Percentiles rank a stretch among this genome's conserved stretches.
Evolutionary conservation across 2,797 vertebrate genomes (phyloP).

Genomic region (Enteromius fasciolatus): DNA sequence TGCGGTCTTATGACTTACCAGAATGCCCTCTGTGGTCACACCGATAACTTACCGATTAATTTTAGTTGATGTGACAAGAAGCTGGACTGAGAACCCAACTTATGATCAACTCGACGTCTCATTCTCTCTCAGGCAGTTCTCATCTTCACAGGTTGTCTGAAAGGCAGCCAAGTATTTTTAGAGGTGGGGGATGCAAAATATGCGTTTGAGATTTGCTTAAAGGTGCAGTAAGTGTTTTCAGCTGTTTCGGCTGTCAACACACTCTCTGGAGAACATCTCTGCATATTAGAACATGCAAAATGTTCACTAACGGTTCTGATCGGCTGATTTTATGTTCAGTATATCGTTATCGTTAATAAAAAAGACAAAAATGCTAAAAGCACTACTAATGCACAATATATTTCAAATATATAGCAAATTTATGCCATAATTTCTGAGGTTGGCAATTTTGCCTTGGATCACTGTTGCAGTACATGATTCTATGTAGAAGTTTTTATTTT

Average conservation of each 20-base stretch:
- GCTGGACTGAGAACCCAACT: neutral
- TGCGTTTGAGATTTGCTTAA: conserved; percentile 1
- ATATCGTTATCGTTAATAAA: too few relatives aligned
- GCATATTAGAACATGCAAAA: neutral
- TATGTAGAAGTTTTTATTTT: neutral
- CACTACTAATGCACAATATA: neutral
- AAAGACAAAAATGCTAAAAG: too few relatives aligned
- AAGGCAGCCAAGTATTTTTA: neutral
- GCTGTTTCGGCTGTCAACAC: neutral
- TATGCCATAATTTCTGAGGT: too few relatives aligned
- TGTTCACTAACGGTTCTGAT: neutral
- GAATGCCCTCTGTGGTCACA: neutral
- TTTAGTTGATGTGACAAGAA: conserved; percentile 41
- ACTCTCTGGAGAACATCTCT: neutral
- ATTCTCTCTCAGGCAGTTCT: neutral
- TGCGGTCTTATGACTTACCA: conserved; percentile 17
- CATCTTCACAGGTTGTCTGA: neutral
- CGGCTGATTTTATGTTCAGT: neutral
- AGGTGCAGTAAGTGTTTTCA: neutral
- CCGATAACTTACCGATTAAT: neutral
- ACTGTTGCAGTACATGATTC: neutral
- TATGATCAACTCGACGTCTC: neutral
- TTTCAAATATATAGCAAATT: neutral
- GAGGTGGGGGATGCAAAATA: neutral
- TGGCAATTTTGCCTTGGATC: neutral